phyloP scores from a whole-genome alignment of 2,797 vertebrate species.

The Alauda arvensis region DNA sequence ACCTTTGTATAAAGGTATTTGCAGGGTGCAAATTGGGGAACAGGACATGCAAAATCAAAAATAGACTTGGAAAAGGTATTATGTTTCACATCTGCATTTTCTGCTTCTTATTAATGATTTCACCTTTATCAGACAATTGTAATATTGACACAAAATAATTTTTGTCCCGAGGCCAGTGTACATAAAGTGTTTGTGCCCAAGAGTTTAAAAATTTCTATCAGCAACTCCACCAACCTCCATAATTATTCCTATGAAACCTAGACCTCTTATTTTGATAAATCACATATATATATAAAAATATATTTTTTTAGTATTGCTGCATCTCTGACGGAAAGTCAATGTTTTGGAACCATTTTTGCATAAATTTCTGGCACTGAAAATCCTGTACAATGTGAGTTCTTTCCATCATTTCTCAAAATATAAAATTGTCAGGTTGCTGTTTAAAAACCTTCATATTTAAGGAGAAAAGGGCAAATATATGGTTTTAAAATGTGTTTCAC shows the following conservation, averaged over 20 bases:
- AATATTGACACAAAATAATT: neutral
- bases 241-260: neutral
- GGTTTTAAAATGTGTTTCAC: neutral
- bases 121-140: neutral
- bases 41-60: neutral
- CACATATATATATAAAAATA: too few species aligned
- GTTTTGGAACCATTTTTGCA: neutral
- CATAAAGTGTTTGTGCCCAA: neutral
- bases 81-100: neutral
- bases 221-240: neutral
- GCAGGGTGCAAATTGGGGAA: neutral
- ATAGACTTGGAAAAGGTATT: neutral
- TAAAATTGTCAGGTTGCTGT: rapidly evolving
- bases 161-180: neutral
- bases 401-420: neutral
- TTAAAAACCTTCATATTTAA: neutral
- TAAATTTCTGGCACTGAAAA: neutral
- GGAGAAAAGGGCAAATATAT: neutral
- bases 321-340: neutral
- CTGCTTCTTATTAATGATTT: neutral
- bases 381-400: neutral
- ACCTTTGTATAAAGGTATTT: neutral
- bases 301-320: neutral
- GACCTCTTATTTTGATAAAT: neutral
- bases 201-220: neutral